Percentiles rank a stretch among this genome's conserved stretches.
Evolutionary conservation across 2,113 vertebrate species (phyloP).

Genomic region (Dasyornis broadbenti): DNA sequence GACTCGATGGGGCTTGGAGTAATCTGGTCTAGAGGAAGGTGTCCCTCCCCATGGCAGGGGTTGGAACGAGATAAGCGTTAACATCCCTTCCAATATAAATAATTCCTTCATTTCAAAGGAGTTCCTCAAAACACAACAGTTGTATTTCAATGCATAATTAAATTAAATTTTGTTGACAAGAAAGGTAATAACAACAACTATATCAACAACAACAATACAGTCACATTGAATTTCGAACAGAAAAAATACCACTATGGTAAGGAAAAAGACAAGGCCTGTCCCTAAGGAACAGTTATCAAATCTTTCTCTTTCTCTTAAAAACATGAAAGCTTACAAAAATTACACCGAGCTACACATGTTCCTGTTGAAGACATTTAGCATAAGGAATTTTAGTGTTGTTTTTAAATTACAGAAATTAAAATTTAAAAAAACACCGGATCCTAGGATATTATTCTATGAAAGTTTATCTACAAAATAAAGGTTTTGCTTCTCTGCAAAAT

Average conservation of each 20-base stretch:
- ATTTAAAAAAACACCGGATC: neutral
- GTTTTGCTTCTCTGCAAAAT: neutral
- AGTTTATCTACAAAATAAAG: neutral
- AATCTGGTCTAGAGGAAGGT: rapidly evolving
- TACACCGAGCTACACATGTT: neutral
- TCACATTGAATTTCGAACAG: neutral
- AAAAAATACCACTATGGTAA: neutral
- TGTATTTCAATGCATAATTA: neutral
- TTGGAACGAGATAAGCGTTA: neutral
- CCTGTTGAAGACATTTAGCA: neutral
- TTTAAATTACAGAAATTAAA: neutral
- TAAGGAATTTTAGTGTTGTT: neutral
- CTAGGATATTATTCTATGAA: neutral
- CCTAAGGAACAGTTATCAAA: neutral
- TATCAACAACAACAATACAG: neutral
- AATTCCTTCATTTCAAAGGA: neutral
- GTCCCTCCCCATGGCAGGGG: neutral
- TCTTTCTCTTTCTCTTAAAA: neutral
- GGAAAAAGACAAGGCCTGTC: neutral
- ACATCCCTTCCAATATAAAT: neutral
- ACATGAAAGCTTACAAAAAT: neutral
- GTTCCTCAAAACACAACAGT: neutral
- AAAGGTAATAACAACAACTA: neutral
- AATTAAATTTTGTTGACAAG: neutral
- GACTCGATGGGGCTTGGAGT: rapidly evolving